A percentile compares a stretch with the other conserved stretches of the same genome.
Conservation (phyloP, 2,888 invertebrate species). For the Hirtodrosophila trivittata region DNA sequence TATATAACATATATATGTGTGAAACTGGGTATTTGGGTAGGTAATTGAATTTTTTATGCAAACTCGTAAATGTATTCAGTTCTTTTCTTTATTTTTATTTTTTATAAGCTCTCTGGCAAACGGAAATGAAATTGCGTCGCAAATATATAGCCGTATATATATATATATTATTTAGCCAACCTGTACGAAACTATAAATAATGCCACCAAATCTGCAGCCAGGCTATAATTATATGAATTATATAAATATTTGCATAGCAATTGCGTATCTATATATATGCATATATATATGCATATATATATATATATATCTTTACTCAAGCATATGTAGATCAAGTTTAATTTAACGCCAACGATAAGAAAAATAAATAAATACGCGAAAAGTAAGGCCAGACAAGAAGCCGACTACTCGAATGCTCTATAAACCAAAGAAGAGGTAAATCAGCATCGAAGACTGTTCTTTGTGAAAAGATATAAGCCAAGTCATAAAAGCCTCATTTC, state of each 20-base stretch:
- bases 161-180: slow-evolving; percentile 5
- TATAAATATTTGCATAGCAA: slow-evolving; percentile 64
- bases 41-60: neutral
- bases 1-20: neutral
- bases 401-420: slow-evolving; percentile 21
- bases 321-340: slow-evolving; percentile 58
- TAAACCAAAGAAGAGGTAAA: neutral
- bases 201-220: slow-evolving; percentile 36
- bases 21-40: neutral
- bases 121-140: slow-evolving; percentile 67
- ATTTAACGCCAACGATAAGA: slow-evolving; percentile 56
- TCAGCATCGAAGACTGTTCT: too few relatives aligned
- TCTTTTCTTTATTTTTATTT: slow-evolving; percentile 13
- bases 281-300: slow-evolving; percentile 5
- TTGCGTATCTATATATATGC: slow-evolving; percentile 21
- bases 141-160: slow-evolving; percentile 19
- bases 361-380: slow-evolving; percentile 46
- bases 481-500: too few relatives aligned
- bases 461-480: too few relatives aligned
- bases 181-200: slow-evolving; percentile 57
- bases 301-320: slow-evolving; percentile 10
- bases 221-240: slow-evolving; percentile 63
- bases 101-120: slow-evolving; percentile 36
- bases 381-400: slow-evolving; percentile 3
- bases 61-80: neutral